phyloP scores from a whole-genome alignment of 2,797 vertebrate species.

The Onychomys arenicola region DNA sequence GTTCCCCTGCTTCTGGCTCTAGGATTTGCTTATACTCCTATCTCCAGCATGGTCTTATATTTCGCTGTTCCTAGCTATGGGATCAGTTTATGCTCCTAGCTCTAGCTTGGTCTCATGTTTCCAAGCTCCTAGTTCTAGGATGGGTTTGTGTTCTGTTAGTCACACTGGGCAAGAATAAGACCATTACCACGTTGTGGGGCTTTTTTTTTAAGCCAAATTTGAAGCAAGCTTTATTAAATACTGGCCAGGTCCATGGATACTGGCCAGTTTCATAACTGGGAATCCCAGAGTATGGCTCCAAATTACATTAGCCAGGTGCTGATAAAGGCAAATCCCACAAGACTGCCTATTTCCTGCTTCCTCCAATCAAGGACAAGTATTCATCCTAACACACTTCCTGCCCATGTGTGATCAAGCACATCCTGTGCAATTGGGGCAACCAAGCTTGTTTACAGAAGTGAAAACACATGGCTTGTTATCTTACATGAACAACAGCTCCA shows the following conservation, averaged over 20 bases:
- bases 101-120: conserved; percentile 85
- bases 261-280: background rate
- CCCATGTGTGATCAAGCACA: too few relatives aligned
- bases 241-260: background rate
- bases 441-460: background rate
- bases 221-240: background rate
- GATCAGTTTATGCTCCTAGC: background rate
- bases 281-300: background rate
- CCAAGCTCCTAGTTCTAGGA: background rate
- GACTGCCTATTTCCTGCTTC: background rate
- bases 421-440: background rate
- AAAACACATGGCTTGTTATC: background rate
- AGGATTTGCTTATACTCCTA: background rate
- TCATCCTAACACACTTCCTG: background rate
- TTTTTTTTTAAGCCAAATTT: background rate
- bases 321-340: background rate
- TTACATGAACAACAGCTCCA: background rate
- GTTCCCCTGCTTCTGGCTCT: conserved; percentile 61
- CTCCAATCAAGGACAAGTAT: background rate
- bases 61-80: conserved; percentile 18
- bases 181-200: too few relatives aligned
- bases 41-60: conserved; percentile 75
- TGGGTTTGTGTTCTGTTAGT: background rate
- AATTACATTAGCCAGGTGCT: background rate
- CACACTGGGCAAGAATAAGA: background rate